Evolutionary conservation across 2,888 invertebrate species (phyloP).

Genomic region (Cenopis cana): DNA sequence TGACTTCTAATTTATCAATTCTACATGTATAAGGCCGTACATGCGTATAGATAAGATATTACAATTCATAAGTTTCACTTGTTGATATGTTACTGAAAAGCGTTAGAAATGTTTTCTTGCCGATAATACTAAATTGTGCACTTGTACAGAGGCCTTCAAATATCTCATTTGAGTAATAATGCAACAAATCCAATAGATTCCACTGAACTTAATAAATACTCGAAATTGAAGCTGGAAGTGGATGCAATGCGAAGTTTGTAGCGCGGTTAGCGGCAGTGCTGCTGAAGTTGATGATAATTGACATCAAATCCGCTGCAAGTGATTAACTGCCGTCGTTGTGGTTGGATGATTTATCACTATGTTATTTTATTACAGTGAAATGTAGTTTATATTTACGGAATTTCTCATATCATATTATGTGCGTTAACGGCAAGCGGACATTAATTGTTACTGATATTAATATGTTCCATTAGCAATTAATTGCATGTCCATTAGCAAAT

Average conservation of each 20-base stretch:
- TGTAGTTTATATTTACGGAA: not conserved
- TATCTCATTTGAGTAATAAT: not conserved
- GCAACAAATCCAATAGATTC: constrained; percentile 1
- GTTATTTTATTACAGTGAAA: not conserved
- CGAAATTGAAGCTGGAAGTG: constrained; percentile 20
- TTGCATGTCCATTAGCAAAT: no score
- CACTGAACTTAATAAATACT: constrained; percentile 1
- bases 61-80: no score
- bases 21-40: no score
- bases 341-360: constrained; percentile 21
- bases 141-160: no score
- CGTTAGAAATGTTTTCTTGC: no score
- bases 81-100: no score
- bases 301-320: constrained; percentile 37
- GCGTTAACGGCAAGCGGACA: no score
- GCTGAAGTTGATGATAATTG: constrained; percentile 38
- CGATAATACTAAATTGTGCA: no score
- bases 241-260: constrained; percentile 17
- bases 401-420: not conserved
- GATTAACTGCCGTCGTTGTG: constrained; percentile 28
- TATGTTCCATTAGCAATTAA: no score
- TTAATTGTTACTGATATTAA: no score
- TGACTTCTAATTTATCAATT: no score
- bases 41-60: no score
- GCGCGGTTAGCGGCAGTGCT: constrained; percentile 23